phyloP scores from a whole-genome alignment of 2,888 invertebrate genomes.

The Rapana venosa region DNA sequence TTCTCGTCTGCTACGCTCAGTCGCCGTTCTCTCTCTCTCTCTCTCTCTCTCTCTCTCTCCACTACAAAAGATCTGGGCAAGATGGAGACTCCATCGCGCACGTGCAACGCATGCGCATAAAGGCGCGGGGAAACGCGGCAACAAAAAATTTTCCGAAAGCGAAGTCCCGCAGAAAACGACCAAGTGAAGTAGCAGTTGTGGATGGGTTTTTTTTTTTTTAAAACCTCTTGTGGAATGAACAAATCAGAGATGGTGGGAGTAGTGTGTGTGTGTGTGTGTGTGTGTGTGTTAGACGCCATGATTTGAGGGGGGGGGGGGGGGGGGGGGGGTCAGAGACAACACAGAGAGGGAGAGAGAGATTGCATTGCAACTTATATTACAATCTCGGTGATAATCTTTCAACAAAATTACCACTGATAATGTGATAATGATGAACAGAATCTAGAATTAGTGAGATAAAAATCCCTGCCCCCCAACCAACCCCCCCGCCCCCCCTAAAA shows the following conservation, averaged over 20 bases:
- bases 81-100: constrained; percentile 1
- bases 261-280: neutral
- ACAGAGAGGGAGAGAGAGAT: no score
- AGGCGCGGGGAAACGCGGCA: neutral
- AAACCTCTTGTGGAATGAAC: neutral
- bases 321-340: neutral
- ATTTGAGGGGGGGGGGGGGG: neutral
- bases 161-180: neutral
- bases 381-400: neutral
- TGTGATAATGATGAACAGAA: neutral
- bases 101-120: neutral
- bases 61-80: neutral
- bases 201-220: neutral
- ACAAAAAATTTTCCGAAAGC: neutral
- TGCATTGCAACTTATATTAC: neutral
- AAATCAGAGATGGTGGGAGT: neutral
- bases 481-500: no score
- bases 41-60: neutral
- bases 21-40: neutral
- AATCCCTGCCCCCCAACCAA: no score
- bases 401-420: neutral
- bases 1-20: neutral
- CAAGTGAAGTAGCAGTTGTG: neutral
- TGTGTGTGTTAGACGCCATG: neutral
- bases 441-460: no score